Evolutionary conservation across 2,888 invertebrate species (phyloP).

Genomic region (Caenorhabditis sp.): DNA sequence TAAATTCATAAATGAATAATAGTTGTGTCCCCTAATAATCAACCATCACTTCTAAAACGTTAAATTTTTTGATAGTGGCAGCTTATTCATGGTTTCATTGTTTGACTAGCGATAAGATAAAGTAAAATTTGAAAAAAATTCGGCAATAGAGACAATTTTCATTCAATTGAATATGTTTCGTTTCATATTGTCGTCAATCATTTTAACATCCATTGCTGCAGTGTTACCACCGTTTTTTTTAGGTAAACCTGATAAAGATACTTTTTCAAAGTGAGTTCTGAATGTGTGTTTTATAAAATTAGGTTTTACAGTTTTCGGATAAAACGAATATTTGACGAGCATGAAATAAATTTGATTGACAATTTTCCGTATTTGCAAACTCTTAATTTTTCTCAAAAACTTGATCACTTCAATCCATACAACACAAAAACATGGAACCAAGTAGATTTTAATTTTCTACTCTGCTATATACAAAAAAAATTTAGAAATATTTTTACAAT

Average conservation of each 20-base stretch:
- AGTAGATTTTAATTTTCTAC: conserved; percentile 12
- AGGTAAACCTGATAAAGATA: conserved; percentile 28
- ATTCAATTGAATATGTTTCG: not conserved
- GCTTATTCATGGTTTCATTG: no score
- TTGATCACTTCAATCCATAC: conserved; percentile 76
- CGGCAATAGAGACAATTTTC: not conserved
- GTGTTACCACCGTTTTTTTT: conserved; percentile 50
- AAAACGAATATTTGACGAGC: no score
- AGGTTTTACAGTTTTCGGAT: no score
- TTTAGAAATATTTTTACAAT: conserved; percentile 74
- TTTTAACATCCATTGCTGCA: not conserved
- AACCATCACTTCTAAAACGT: no score
- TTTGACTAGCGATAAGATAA: no score
- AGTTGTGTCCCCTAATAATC: no score
- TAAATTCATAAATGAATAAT: no score
- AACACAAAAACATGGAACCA: conserved; percentile 73
- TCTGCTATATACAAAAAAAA: not conserved
- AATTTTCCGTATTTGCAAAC: conserved; percentile 57
- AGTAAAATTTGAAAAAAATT: no score
- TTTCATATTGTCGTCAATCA: not conserved
- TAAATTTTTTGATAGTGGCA: no score
- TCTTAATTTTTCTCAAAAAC: conserved; percentile 71
- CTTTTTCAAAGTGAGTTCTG: no score
- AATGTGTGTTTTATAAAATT: not conserved
- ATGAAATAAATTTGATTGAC: conserved; percentile 3